Conservation (phyloP, 2,113 vertebrate species). For the Progne subis region DNA sequence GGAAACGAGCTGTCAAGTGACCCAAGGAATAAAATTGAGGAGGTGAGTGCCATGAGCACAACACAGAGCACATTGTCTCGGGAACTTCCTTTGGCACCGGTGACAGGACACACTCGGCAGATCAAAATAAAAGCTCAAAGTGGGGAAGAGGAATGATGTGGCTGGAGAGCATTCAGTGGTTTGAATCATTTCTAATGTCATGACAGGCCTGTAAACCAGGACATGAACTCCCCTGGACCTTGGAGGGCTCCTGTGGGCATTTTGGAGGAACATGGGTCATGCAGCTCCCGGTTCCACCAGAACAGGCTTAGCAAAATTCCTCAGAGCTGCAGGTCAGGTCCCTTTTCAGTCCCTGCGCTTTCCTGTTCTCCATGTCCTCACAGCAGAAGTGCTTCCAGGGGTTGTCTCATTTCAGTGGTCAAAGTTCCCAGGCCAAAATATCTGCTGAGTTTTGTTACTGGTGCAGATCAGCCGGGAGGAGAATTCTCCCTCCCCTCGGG, state of each 20-base stretch:
- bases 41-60: not conserved
- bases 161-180: not conserved
- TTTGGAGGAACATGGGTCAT: fast-evolving
- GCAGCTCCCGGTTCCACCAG: not conserved
- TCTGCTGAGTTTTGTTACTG: not conserved
- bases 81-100: conserved; percentile 56
- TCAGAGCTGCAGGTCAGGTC: not conserved
- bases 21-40: not conserved
- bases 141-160: not conserved
- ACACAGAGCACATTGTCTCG: conserved; percentile 23
- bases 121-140: conserved; percentile 54
- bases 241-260: not conserved
- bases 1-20: conserved; percentile 27
- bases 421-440: not conserved
- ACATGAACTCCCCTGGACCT: not conserved
- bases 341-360: not conserved
- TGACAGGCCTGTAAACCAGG: not conserved
- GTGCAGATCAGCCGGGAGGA: not conserved
- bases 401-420: not conserved
- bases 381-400: not conserved
- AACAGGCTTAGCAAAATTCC: not conserved
- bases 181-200: not conserved
- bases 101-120: conserved; percentile 14
- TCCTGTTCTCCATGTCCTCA: fast-evolving
- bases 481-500: not conserved